Evolutionary conservation across 2,888 invertebrate genomes (phyloP).

Genomic region (Drosophila mercatorum): DNA sequence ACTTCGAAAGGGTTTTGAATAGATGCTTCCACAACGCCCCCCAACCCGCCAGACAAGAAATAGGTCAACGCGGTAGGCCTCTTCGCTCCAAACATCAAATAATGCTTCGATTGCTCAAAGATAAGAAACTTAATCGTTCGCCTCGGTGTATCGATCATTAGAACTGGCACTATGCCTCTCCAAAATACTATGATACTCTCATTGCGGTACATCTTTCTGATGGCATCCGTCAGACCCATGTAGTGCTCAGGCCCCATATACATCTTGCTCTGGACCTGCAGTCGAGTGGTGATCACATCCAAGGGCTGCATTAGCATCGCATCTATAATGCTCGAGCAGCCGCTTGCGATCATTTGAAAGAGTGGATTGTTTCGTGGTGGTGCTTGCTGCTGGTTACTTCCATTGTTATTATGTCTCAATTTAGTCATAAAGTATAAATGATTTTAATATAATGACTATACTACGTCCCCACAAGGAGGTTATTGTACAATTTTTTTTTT

Average conservation of each 20-base stretch:
- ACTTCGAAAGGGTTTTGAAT: not conserved
- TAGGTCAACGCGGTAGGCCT: not conserved
- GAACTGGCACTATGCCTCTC: not conserved
- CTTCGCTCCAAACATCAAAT: not conserved
- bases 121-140: not conserved
- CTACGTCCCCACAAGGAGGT: not conserved
- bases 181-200: not conserved
- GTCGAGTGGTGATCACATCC: constrained; percentile 1
- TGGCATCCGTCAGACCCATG: not conserved
- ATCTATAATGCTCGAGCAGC: not conserved
- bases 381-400: not conserved
- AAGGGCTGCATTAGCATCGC: constrained; percentile 1
- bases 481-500: not conserved
- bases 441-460: too few species aligned
- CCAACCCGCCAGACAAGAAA: not conserved
- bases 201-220: not conserved
- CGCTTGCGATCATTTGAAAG: not conserved
- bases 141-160: not conserved
- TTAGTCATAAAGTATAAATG: not conserved
- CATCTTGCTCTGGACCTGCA: not conserved
- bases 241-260: not conserved
- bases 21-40: not conserved
- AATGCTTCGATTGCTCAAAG: not conserved
- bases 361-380: not conserved
- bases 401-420: not conserved